Percentiles rank a stretch among this genome's conserved stretches.
These are phyloP conservation scores for Trichoplax adhaerens DNA, from an alignment of 37 sponge, comb jelly and placozoan species.

Conservation along the genomic window DNA sequence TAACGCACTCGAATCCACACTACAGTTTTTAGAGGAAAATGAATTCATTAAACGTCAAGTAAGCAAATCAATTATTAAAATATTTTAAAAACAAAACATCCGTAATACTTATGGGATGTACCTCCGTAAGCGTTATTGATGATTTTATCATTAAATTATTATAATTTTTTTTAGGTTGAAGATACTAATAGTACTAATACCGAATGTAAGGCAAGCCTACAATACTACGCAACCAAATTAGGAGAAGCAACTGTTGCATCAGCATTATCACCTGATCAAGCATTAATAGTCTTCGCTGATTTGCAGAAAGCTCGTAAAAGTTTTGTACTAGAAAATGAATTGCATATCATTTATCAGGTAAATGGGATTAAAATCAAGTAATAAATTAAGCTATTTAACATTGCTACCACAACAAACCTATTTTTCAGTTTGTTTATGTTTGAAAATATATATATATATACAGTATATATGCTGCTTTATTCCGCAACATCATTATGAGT, in stretches of 20 bases:
- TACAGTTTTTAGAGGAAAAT: slow-evolving; percentile 49
- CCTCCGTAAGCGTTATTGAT: too few species aligned
- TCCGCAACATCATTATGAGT: too few species aligned
- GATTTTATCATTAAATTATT: too few species aligned
- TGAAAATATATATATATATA: too few species aligned
- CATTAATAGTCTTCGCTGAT: slow-evolving; percentile 70
- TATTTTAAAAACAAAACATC: too few species aligned
- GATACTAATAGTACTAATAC: too few species aligned
- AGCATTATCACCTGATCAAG: slow-evolving; percentile 78
- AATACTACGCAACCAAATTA: slow-evolving; percentile 65
- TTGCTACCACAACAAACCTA: not conserved
- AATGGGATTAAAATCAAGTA: slow-evolving; percentile 5
- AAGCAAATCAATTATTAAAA: too few species aligned
- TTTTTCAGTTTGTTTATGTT: not conserved
- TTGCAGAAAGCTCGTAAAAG: slow-evolving; percentile 54
- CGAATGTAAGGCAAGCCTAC: too few species aligned
- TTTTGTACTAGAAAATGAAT: slow-evolving; percentile 92
- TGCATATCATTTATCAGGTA: slow-evolving; percentile 88
- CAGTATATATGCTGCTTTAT: too few species aligned
- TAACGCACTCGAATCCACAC: slow-evolving; percentile 13
- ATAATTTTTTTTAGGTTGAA: too few species aligned
- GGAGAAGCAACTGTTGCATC: slow-evolving; percentile 84
- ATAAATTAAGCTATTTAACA: not conserved
- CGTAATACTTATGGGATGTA: too few species aligned
- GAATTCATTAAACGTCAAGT: slow-evolving; percentile 44